These are phyloP conservation scores for Raja brachyura DNA, from an alignment of 2,113 vertebrate species.

Conservation along the genomic window DNA sequence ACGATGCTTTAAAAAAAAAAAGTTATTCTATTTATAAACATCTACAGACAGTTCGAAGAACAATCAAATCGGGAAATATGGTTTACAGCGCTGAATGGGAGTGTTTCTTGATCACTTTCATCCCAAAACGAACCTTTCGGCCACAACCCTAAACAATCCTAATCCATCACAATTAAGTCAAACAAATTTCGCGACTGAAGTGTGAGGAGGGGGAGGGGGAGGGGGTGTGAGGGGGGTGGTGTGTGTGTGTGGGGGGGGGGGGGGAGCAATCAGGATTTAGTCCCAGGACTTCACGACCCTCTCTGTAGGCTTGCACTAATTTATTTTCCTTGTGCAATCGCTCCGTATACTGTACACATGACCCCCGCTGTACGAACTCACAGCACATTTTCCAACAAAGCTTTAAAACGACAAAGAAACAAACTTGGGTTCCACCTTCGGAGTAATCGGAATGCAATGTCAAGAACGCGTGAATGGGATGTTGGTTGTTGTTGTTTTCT, in stretches of 20 bases:
- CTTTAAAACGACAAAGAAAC: neutral
- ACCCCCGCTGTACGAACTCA: no score
- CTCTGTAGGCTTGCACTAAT: slow-evolving; percentile 7
- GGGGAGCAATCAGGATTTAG: neutral
- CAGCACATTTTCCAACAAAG: neutral
- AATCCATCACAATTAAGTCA: neutral
- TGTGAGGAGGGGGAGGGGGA: neutral
- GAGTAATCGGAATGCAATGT: neutral
- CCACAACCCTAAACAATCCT: neutral
- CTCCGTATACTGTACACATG: neutral
- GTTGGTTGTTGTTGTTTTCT: neutral
- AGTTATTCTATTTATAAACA: slow-evolving; percentile 43
- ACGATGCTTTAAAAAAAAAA: slow-evolving; percentile 23
- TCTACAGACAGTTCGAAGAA: slow-evolving; percentile 40
- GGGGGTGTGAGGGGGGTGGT: neutral
- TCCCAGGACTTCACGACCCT: neutral
- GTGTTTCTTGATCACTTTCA: slow-evolving; percentile 40
- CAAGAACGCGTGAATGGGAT: neutral
- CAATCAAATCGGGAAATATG: slow-evolving; percentile 41
- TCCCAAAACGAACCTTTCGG: neutral
- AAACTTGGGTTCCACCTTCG: no score
- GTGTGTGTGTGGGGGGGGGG: no score
- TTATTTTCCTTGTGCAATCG: slow-evolving; percentile 6
- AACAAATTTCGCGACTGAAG: neutral
- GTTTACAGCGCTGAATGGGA: slow-evolving; percentile 43